Percentiles rank a stretch among this genome's conserved stretches.
Conservation (phyloP, 1,140 invertebrate species). For the Saccostrea cuccullata region DNA sequence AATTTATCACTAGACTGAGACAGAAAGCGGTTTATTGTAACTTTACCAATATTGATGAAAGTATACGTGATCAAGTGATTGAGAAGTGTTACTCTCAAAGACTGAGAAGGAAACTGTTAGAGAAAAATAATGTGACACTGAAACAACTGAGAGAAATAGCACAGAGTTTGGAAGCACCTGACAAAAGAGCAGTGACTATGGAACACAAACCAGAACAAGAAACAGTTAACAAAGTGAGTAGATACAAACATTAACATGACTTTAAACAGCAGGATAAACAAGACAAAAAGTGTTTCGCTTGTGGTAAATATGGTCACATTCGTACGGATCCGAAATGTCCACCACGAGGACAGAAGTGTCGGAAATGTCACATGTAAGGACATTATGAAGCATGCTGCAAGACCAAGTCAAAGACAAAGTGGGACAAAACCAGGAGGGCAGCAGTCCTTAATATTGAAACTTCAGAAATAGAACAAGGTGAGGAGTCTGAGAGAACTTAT, state of each 20-base stretch:
- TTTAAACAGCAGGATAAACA: too few species aligned
- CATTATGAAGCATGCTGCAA: too few species aligned
- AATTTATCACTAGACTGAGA: constrained; percentile 47
- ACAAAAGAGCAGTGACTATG: constrained; percentile 51
- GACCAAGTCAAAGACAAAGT: too few species aligned
- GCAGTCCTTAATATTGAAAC: background rate
- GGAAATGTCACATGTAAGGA: too few species aligned
- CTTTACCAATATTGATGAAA: constrained; percentile 50
- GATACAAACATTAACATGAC: too few species aligned
- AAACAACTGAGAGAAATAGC: constrained; percentile 47
- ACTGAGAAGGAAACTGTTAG: too few species aligned
- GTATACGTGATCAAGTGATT: constrained; percentile 58
- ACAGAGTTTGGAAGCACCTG: constrained; percentile 44
- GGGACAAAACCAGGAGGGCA: too few species aligned
- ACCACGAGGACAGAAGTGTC: too few species aligned
- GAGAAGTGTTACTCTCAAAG: constrained; percentile 53
- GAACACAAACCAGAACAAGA: constrained; percentile 37
- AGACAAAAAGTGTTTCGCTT: too few species aligned
- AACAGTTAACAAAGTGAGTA: too few species aligned
- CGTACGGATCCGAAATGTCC: too few species aligned
- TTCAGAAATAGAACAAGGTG: constrained; percentile 4
- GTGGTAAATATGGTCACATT: too few species aligned
- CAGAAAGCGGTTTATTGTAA: constrained; percentile 54
- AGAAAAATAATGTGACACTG: constrained; percentile 47
- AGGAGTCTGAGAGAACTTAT: constrained; percentile 12